Percentiles rank a stretch among this genome's conserved stretches.
Evolutionary conservation across 2,888 invertebrate genomes (phyloP).

Genomic region (Calliopum simillimum): DNA sequence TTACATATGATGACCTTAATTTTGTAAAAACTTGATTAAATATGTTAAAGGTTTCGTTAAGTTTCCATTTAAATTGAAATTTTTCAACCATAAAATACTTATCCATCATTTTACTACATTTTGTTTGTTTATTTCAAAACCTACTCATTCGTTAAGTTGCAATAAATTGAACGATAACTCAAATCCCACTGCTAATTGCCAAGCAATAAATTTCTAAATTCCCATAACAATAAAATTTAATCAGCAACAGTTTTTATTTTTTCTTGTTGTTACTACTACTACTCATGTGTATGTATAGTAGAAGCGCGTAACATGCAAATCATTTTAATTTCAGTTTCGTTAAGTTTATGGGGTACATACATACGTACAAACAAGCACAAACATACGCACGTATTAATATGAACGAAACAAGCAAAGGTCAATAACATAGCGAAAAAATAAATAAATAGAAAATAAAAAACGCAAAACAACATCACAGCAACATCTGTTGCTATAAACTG

Average conservation of each 20-base stretch:
- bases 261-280: neutral
- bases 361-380: too few species aligned
- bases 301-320: conserved; percentile 5
- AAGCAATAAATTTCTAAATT: neutral
- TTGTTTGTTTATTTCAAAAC: neutral
- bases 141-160: neutral
- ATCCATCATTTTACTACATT: neutral
- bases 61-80: too few species aligned
- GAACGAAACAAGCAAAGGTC: neutral
- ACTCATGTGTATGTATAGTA: neutral
- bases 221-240: neutral
- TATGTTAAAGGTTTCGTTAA: too few species aligned
- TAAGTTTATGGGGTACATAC: neutral
- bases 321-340: conserved; percentile 7
- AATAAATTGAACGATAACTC: neutral
- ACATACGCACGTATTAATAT: neutral
- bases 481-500: conserved; percentile 5
- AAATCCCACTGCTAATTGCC: neutral
- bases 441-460: neutral
- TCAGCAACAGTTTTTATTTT: neutral
- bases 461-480: neutral
- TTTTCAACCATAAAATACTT: neutral
- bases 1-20: too few species aligned
- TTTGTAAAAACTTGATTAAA: too few species aligned
- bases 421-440: conserved; percentile 9